Conservation (phyloP, 2,113 vertebrate genomes). For the Triplophysa tibetana region DNA sequence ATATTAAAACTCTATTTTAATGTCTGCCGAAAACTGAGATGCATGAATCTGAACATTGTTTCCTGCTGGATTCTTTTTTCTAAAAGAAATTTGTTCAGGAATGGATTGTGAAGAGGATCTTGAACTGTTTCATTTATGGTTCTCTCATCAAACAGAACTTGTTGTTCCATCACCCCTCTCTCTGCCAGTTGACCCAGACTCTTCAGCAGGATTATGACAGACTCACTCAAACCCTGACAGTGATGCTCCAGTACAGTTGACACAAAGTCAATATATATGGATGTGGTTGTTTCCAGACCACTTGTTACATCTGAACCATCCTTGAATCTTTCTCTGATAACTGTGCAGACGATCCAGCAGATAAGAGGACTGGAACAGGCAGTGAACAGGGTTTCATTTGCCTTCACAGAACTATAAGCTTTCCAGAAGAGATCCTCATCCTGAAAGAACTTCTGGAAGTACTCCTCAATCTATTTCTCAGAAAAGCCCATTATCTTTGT, state of each 20-base stretch:
- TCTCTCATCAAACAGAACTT: slow-evolving; percentile 30
- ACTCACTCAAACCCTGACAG: slow-evolving; percentile 1
- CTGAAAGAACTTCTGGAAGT: slow-evolving; percentile 30
- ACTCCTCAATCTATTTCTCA: slow-evolving; percentile 1
- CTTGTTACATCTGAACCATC: background rate
- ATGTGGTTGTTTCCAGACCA: slow-evolving; percentile 32
- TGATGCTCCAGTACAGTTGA: slow-evolving; percentile 37
- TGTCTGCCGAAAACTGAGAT: slow-evolving; percentile 39
- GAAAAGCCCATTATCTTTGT: slow-evolving; percentile 38
- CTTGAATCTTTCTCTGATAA: slow-evolving; percentile 9
- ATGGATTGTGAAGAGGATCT: background rate
- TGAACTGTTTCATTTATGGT: background rate
- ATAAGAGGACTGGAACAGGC: slow-evolving; percentile 34
- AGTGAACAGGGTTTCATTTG: slow-evolving; percentile 36
- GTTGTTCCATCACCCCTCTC: slow-evolving; percentile 10
- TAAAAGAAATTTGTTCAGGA: slow-evolving; percentile 28
- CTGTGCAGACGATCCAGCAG: slow-evolving; percentile 44
- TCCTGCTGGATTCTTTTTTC: background rate
- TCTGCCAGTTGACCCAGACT: slow-evolving; percentile 36
- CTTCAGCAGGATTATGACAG: background rate
- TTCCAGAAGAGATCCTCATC: background rate
- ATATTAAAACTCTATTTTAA: no score
- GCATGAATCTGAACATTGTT: slow-evolving; percentile 50
- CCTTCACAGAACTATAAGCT: background rate
- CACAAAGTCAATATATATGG: slow-evolving; percentile 34